Evolutionary conservation across 2,797 vertebrate genomes (phyloP).

Genomic region (Geotria australis): DNA sequence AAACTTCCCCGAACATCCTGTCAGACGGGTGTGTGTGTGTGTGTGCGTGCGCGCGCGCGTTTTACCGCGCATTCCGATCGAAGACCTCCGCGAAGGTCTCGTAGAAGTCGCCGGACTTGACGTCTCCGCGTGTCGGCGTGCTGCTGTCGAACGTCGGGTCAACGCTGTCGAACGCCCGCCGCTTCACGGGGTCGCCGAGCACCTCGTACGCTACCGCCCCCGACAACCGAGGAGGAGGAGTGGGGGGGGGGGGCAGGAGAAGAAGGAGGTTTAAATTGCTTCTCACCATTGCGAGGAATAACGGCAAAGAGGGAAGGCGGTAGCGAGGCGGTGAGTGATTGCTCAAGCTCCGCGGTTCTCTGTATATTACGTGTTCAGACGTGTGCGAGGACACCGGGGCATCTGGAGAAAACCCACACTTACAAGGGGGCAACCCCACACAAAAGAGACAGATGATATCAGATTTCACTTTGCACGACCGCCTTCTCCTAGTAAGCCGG

Average conservation of each 20-base stretch:
- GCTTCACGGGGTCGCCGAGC: slow-evolving; percentile 61
- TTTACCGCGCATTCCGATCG: slow-evolving; percentile 61
- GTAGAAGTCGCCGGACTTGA: slow-evolving; percentile 56
- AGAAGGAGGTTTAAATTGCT: no score
- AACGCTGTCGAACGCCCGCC: slow-evolving; percentile 79
- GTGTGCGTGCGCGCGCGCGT: background rate
- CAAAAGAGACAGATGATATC: no score
- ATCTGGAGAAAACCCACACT: no score
- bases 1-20: background rate
- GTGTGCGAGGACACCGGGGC: no score
- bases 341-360: background rate
- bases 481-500: no score
- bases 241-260: no score
- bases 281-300: background rate
- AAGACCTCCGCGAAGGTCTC: slow-evolving; percentile 54
- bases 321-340: background rate
- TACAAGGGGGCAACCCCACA: no score
- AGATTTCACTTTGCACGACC: no score
- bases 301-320: slow-evolving; percentile 1
- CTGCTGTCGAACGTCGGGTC: slow-evolving; percentile 84
- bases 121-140: slow-evolving; percentile 64
- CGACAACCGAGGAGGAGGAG: no score
- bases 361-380: background rate
- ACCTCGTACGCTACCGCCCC: slow-evolving; percentile 42
- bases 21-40: background rate